These are phyloP conservation scores for Phaethon lepturus DNA, from an alignment of 2,113 vertebrate genomes.

Conservation along the genomic window DNA sequence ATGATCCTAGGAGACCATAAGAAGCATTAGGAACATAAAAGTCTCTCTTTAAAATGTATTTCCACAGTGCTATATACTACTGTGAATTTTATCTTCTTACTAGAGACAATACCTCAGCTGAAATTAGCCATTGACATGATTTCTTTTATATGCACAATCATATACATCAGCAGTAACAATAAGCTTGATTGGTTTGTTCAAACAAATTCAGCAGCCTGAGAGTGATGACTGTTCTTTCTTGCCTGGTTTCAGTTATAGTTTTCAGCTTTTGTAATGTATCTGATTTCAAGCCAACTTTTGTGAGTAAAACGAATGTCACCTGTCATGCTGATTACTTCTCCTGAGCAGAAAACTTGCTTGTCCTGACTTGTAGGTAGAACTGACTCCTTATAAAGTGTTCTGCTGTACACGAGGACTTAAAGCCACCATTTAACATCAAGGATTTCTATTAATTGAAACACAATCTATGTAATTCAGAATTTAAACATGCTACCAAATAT, in stretches of 20 bases:
- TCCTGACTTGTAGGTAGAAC: background rate
- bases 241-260: background rate
- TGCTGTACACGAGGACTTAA: background rate
- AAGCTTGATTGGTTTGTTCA: slow-evolving; percentile 18
- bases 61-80: background rate
- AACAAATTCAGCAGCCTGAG: background rate
- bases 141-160: background rate
- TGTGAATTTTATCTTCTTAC: background rate
- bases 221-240: background rate
- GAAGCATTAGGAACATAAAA: background rate
- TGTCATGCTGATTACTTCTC: background rate
- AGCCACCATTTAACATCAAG: background rate
- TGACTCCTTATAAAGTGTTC: background rate
- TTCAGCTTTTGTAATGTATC: background rate
- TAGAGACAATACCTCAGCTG: background rate
- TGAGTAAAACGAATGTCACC: background rate
- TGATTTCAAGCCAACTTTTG: background rate
- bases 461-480: background rate
- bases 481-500: background rate
- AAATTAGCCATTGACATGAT: background rate
- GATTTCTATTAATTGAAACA: background rate
- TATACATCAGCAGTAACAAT: background rate
- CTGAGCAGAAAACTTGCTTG: background rate
- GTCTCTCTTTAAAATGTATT: background rate
- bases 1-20: background rate